Percentiles rank a stretch among this genome's conserved stretches.
Conservation (phyloP, 2,888 invertebrate species). For the Drosophila multiciliata region DNA sequence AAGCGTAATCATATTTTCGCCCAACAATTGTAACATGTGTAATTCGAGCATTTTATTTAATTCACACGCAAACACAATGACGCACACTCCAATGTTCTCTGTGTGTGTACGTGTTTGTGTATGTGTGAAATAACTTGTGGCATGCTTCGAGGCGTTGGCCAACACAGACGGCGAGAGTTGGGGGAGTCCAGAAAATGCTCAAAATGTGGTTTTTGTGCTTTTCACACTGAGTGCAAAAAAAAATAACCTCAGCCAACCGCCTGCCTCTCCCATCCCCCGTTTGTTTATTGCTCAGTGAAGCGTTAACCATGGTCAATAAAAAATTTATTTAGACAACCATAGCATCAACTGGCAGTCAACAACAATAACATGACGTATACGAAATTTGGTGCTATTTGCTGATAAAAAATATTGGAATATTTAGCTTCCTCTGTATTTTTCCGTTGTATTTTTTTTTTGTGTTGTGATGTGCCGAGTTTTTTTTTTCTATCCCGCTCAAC, state of each 20-base stretch:
- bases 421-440: constrained; percentile 6
- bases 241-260: neutral
- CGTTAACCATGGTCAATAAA: constrained; percentile 80
- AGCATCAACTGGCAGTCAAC: constrained; percentile 31
- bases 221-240: constrained; percentile 36
- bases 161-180: constrained; percentile 28
- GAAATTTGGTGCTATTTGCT: constrained; percentile 55
- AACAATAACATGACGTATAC: constrained; percentile 56
- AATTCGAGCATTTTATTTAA: constrained; percentile 71
- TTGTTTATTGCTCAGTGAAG: constrained; percentile 74
- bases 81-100: constrained; percentile 9
- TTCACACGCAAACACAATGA: constrained; percentile 31
- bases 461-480: constrained; percentile 54
- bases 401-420: constrained; percentile 62
- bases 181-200: constrained; percentile 28
- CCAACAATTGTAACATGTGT: constrained; percentile 78
- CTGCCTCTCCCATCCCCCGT: constrained; percentile 23
- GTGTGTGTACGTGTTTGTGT: too few relatives aligned
- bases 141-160: constrained; percentile 73
- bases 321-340: constrained; percentile 79
- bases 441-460: constrained; percentile 24
- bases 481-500: constrained; percentile 53
- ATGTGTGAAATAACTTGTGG: constrained; percentile 73
- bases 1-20: constrained; percentile 68
- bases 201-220: constrained; percentile 66